Evolutionary conservation across 2,888 invertebrate species (phyloP).

Genomic region (Drosophila colorata): DNA sequence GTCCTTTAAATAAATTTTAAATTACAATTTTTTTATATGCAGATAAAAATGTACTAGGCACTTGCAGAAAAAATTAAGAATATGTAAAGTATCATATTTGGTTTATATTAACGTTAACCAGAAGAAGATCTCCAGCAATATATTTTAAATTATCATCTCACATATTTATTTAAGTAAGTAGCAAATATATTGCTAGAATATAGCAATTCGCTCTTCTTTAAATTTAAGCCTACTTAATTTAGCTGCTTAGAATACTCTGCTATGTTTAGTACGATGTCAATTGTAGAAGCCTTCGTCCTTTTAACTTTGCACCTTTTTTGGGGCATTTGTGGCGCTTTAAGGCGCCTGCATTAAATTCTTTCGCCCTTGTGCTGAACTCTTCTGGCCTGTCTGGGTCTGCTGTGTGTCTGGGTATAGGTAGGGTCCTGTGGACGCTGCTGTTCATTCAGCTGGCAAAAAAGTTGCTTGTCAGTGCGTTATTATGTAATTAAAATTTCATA

Average conservation of each 20-base stretch:
- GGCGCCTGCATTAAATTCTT: slow-evolving; percentile 26
- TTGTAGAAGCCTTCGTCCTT: neutral
- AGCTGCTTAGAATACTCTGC: neutral
- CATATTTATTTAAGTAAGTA: no score
- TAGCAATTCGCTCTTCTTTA: no score
- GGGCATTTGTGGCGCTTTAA: slow-evolving; percentile 11
- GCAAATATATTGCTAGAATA: no score
- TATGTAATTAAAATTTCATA: slow-evolving; percentile 67
- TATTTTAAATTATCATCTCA: no score
- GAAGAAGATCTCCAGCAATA: no score
- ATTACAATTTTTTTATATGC: no score
- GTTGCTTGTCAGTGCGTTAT: slow-evolving; percentile 43
- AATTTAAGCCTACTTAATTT: neutral
- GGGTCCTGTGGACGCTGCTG: slow-evolving; percentile 2
- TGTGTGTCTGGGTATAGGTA: neutral
- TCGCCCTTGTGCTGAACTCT: neutral
- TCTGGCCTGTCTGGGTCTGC: neutral
- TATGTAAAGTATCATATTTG: no score
- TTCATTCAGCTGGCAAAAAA: slow-evolving; percentile 39
- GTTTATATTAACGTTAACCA: no score
- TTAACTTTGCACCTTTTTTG: neutral
- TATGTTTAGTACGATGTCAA: neutral
- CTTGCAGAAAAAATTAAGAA: no score
- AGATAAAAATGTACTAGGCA: no score
- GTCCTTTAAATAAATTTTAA: no score